Evolutionary conservation across 2,797 vertebrate species (phyloP).

Genomic region (Cetoscarus ocellatus): DNA sequence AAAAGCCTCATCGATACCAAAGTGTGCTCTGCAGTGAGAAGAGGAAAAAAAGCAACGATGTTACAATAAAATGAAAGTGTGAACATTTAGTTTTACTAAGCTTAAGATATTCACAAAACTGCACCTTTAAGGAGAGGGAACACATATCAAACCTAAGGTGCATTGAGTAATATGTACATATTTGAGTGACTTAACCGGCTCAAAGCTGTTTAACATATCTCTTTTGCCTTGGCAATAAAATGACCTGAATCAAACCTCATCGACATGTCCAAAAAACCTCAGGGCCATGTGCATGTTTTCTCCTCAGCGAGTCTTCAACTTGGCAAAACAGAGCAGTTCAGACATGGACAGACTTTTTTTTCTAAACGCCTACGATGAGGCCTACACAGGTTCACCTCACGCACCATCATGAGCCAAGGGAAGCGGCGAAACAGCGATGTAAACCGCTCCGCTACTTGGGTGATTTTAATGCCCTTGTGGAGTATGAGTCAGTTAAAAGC

Average conservation of each 20-base stretch:
- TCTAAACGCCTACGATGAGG: conserved; percentile 39
- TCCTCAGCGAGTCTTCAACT: conserved; percentile 13
- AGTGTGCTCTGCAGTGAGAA: neutral
- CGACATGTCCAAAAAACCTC: conserved; percentile 20
- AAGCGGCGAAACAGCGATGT: conserved; percentile 26
- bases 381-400: conserved; percentile 52
- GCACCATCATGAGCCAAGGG: conserved; percentile 24
- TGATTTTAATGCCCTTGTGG: conserved; percentile 32
- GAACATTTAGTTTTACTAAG: too few species aligned
- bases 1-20: conserved; percentile 3
- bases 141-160: too few species aligned
- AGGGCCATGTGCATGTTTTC: conserved; percentile 26
- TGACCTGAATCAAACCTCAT: conserved; percentile 33
- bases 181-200: neutral
- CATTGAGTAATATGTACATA: too few species aligned
- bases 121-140: too few species aligned
- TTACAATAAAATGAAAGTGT: too few species aligned
- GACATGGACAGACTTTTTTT: conserved; percentile 34
- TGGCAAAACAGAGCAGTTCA: conserved; percentile 17
- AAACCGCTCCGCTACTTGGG: conserved; percentile 32
- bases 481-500: conserved; percentile 38
- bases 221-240: conserved; percentile 6
- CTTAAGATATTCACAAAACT: too few species aligned
- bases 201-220: conserved; percentile 14
- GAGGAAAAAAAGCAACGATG: neutral